Evolutionary conservation across 2,113 vertebrate species (phyloP).

Genomic region (Phylloscopus trochiloides): DNA sequence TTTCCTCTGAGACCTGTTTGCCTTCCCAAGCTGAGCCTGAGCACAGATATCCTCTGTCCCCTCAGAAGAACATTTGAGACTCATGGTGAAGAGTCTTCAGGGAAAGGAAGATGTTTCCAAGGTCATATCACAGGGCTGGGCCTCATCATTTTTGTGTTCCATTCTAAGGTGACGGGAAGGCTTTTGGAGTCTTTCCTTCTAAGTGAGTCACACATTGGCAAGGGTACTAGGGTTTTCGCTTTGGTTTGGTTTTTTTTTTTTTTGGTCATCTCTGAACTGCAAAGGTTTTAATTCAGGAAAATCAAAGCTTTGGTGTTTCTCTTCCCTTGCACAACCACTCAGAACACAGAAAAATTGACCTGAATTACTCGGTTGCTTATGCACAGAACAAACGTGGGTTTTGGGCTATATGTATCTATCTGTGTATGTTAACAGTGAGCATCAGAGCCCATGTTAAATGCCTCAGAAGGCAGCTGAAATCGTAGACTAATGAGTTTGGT

Average conservation of each 20-base stretch:
- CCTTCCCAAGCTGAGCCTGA: not conserved
- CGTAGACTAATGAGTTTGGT: not conserved
- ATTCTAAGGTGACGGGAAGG: not conserved
- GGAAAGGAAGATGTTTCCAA: not conserved
- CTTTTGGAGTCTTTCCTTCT: not conserved
- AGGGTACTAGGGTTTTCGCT: not conserved
- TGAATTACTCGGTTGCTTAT: not conserved
- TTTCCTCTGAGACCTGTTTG: not conserved
- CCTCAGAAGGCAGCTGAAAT: not conserved
- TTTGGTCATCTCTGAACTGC: not conserved
- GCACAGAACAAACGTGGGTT: fast-evolving
- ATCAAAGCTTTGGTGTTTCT: not conserved
- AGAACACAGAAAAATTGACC: not conserved
- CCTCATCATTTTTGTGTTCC: not conserved
- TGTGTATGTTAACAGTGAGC: not conserved
- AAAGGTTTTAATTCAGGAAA: not conserved
- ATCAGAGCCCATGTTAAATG: not conserved
- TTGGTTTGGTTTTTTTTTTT: not conserved
- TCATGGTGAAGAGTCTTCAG: not conserved
- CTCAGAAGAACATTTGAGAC: not conserved
- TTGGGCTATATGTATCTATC: not conserved
- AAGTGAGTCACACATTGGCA: not conserved
- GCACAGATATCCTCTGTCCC: not conserved
- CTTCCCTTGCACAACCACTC: not conserved
- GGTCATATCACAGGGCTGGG: not conserved